These are phyloP conservation scores for Python bivittatus DNA, from an alignment of 2,113 vertebrate species.

Conservation along the genomic window DNA sequence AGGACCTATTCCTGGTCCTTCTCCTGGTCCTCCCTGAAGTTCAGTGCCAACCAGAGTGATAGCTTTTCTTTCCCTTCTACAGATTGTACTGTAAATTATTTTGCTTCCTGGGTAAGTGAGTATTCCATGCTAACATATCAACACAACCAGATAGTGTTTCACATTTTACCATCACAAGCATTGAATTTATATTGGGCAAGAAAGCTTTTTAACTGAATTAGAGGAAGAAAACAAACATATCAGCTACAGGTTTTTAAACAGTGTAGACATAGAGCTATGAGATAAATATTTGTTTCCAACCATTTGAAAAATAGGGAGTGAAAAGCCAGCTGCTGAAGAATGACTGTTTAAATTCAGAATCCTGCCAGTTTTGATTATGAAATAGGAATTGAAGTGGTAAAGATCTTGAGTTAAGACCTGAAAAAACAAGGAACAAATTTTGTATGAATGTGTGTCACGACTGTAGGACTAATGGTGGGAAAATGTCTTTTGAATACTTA, in stretches of 20 bases:
- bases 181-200: not conserved
- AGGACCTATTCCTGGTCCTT: not conserved
- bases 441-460: constrained; percentile 28
- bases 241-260: constrained; percentile 1
- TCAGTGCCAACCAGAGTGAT: not conserved
- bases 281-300: constrained; percentile 35
- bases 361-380: not conserved
- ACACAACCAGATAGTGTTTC: not conserved
- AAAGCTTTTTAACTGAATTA: not conserved
- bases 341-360: constrained; percentile 44
- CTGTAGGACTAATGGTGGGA: constrained; percentile 13
- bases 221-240: not conserved
- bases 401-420: constrained; percentile 22
- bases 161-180: not conserved
- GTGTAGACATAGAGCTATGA: constrained; percentile 23
- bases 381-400: constrained; percentile 32
- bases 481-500: constrained; percentile 44
- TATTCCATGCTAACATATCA: not conserved
- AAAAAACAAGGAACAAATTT: constrained; percentile 22
- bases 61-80: not conserved
- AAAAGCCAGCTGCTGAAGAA: constrained; percentile 42
- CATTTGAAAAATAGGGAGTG: constrained; percentile 36
- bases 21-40: not conserved
- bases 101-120: not conserved
- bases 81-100: not conserved